A percentile compares a stretch with the other conserved stretches of the same genome.
Evolutionary conservation across 2,113 vertebrate species (phyloP).

Genomic region (Ranitomeya variabilis): DNA sequence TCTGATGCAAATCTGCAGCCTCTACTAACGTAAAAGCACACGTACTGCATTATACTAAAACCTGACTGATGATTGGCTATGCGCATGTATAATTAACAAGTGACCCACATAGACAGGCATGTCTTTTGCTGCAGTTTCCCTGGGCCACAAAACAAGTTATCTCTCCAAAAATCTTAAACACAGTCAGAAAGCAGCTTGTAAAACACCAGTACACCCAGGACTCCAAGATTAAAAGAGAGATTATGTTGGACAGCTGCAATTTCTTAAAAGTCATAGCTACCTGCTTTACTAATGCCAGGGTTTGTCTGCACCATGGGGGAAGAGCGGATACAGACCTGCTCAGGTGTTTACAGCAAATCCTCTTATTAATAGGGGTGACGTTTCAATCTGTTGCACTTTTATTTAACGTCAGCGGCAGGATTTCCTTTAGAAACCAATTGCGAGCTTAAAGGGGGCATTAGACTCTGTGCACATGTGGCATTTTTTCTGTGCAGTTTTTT

Average conservation of each 20-base stretch:
- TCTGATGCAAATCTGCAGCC: background rate
- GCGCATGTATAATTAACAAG: slow-evolving; percentile 1
- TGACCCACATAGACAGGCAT: background rate
- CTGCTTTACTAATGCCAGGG: background rate
- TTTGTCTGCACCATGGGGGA: background rate
- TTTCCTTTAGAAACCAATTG: background rate
- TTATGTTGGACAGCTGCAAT: background rate
- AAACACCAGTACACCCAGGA: slow-evolving; percentile 6
- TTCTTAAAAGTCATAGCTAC: background rate
- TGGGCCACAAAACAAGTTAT: background rate
- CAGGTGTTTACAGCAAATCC: background rate
- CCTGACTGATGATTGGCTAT: background rate
- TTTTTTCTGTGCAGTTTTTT: no score
- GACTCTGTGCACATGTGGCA: no score
- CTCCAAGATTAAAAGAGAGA: background rate
- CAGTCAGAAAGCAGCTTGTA: background rate
- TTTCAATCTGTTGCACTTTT: background rate
- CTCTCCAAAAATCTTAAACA: background rate
- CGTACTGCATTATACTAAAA: background rate
- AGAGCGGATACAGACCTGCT: background rate
- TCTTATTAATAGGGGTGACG: background rate
- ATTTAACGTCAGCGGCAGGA: no score
- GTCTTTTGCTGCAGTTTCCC: background rate
- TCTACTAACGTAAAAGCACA: background rate
- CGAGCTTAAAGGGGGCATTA: background rate